phyloP scores from a whole-genome alignment of 2,113 vertebrate genomes.

The Lepus europaeus region DNA sequence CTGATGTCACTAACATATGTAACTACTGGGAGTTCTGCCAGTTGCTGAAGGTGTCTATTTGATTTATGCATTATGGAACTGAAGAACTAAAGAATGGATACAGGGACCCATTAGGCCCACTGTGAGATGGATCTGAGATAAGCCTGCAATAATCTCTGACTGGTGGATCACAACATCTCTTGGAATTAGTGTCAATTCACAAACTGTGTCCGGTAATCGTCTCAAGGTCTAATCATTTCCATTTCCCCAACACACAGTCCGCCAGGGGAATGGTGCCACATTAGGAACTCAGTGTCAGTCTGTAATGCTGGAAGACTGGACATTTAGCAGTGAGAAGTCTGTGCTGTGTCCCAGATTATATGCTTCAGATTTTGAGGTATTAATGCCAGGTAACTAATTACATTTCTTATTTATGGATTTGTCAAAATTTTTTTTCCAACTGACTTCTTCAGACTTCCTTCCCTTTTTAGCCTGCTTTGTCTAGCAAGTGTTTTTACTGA shows the following conservation, averaged over 20 bases:
- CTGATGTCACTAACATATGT: neutral
- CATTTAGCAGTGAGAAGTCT: neutral
- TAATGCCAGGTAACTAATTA: neutral
- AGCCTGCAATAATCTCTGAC: neutral
- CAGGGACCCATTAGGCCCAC: neutral
- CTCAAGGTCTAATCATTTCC: neutral
- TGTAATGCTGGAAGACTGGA: neutral
- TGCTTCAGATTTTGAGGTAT: neutral
- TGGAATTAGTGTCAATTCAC: neutral
- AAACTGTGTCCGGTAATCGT: neutral
- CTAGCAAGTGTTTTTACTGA: slow-evolving; percentile 54
- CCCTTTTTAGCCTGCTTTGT: slow-evolving; percentile 40
- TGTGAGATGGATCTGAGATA: neutral
- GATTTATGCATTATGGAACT: neutral
- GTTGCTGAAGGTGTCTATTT: neutral
- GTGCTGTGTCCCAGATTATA: neutral
- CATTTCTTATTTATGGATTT: neutral
- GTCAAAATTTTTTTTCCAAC: neutral
- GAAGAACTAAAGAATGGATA: neutral
- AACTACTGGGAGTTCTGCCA: neutral
- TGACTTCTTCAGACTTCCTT: slow-evolving; percentile 19
- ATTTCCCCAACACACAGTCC: neutral
- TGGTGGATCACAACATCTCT: neutral
- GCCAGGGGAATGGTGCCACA: neutral
- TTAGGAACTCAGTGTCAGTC: neutral